phyloP scores from a whole-genome alignment of 2,888 invertebrate species.

The Apomyelois bistriatella region DNA sequence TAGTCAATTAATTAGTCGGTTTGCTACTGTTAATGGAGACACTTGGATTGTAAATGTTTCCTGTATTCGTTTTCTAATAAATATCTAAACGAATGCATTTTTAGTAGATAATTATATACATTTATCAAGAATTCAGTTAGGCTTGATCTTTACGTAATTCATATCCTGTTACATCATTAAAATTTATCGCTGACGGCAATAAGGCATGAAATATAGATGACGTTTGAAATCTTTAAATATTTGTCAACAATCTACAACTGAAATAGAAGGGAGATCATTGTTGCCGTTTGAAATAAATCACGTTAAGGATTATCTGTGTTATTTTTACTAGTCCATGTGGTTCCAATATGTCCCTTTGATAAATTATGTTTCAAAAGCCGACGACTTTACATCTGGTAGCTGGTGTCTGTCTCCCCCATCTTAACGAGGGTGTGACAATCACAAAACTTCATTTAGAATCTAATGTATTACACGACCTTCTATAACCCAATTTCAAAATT shows the following conservation, averaged over 20 bases:
- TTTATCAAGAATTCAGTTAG: background rate
- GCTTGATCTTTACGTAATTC: background rate
- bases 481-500: constrained; percentile 33
- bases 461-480: constrained; percentile 47
- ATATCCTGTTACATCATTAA: background rate
- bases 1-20: constrained; percentile 36
- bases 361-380: constrained; percentile 26
- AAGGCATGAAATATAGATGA: background rate
- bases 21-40: background rate
- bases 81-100: background rate
- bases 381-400: constrained; percentile 36
- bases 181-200: background rate
- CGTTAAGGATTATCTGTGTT: constrained; percentile 40
- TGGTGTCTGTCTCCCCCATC: constrained; percentile 28
- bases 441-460: constrained; percentile 51
- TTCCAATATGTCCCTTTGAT: constrained; percentile 26
- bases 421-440: constrained; percentile 57
- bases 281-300: constrained; percentile 25
- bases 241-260: constrained; percentile 6
- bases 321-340: constrained; percentile 41
- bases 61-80: background rate
- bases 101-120: background rate
- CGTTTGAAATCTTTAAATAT: constrained; percentile 8
- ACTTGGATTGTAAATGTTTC: constrained; percentile 1
- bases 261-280: background rate